Evolutionary conservation across 2,888 invertebrate genomes (phyloP), one percentile per base, ranked within the genome.

Genomic region (Ashinkailepas kermadecensis): DNA sequence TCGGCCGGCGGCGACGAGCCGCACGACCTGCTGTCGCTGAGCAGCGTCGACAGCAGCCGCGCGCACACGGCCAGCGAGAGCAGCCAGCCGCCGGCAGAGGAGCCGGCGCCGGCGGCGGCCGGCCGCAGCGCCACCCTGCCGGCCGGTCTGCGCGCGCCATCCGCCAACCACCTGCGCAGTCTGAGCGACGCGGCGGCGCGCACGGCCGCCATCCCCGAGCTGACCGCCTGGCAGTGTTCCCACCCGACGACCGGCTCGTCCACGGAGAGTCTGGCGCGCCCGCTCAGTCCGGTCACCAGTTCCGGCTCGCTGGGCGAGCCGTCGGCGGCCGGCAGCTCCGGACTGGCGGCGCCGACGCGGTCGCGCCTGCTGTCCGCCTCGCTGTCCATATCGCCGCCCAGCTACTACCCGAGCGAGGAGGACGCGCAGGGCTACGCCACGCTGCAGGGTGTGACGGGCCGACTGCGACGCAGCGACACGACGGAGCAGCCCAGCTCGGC

Each of bases 401-500:
- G 39, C 70, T 12, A 12, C 70, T 70, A 70, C 70, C 70, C 70
- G 25, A 70, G 70, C 70, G 70, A 70, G 70, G 70, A 70, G 70
- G 70, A 70, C 70, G 70, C 70, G 39, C 70, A 70, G 70, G 70
- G 70, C 13, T 70, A 70, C 70, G 39, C 25, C 70, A 70, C 70
- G 70, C 70, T 70, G 70, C 70, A 15, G 13, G 70, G 70, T 13
- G 21, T 70, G 25, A 39, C 70, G 78, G 85, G 85, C 65, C 85
- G 85, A 65, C 82, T 86, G 80, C 86, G 86, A 79, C 86, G 86
- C 78, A 84, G 85, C 81, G 74, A 82, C 23, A n/a, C 81, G 21
- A 58, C 70, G 56, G 80, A 82, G n/a, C n/a, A n/a, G n/a, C n/a
- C n/a, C n/a, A n/a, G n/a, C n/a, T 12, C 70, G 9, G 67, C 70